Conservation (phyloP, 2,888 invertebrate genomes). For the Cryptocephalus moraei region DNA sequence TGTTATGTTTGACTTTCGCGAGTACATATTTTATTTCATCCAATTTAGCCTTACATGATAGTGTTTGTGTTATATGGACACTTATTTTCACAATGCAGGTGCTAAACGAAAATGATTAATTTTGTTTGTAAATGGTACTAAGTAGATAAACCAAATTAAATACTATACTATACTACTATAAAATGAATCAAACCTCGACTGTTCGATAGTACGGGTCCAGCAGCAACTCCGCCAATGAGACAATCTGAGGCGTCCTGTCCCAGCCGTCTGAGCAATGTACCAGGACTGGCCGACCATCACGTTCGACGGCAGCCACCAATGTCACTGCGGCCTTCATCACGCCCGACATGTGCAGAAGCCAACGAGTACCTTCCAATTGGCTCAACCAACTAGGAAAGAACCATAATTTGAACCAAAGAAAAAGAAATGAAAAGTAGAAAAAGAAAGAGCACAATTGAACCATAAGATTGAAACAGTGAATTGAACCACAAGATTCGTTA, state of each 20-base stretch:
- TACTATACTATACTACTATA: too few species aligned
- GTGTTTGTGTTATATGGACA: too few species aligned
- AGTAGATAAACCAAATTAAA: too few species aligned
- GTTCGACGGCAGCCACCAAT: slow-evolving; percentile 70
- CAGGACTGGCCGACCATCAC: slow-evolving; percentile 78
- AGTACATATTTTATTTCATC: too few species aligned
- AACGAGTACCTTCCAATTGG: slow-evolving; percentile 77
- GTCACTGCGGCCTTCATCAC: slow-evolving; percentile 72
- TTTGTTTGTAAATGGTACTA: too few species aligned
- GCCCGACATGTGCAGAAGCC: slow-evolving; percentile 84
- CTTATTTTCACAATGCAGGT: too few species aligned
- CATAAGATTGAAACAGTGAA: neutral
- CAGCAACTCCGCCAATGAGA: slow-evolving; percentile 82
- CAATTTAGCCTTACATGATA: too few species aligned
- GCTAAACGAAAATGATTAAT: too few species aligned
- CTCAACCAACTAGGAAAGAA: slow-evolving; percentile 79
- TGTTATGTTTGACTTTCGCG: too few species aligned
- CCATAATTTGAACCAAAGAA: too few species aligned
- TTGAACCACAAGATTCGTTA: neutral
- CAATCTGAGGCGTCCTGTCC: slow-evolving; percentile 97
- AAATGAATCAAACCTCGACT: slow-evolving; percentile 51
- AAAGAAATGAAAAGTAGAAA: too few species aligned
- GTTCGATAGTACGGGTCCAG: slow-evolving; percentile 93
- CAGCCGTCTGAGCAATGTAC: slow-evolving; percentile 99
- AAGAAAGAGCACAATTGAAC: neutral